Base-by-base conservation (phyloP, 2,797 vertebrate genomes). In the Peromyscus aztecus region DNA sequence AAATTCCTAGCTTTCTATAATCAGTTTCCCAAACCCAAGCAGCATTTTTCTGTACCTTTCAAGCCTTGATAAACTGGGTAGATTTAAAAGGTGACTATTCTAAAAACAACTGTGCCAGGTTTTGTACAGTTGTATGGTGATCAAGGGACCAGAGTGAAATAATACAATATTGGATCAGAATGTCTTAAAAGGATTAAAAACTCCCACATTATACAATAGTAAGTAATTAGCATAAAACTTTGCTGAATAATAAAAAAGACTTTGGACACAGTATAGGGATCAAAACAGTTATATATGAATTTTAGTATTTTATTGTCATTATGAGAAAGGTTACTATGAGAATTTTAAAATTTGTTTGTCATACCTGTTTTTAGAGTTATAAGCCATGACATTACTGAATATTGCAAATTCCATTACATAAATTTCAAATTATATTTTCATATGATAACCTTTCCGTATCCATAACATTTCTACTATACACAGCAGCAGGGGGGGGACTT, bases 181-280 rank as follows among this genome's bases (percentile, higher is more conserved):
- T 67, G 55, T 10, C 88, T 97, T 84, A 88, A 93, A 94, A 4
- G 52, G 2, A 29, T 92, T 90, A 90, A 91, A 14, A 49, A 9
- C 17, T 29, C 27, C 95, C 31, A 88, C 52, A 12, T 88, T 86
- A 9, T 9, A 77, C 27, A 90, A 76, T 75, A 92, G 57, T 92
- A 87, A 84, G 5, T 76, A 57, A 91, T 94, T 87, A 94, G n/a
- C 9, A 76, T 37, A 95, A 63, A 71, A 10, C 4, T 21, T 92
- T 37, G n/a, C 6, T 90, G 73, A 94, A 90, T 65, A 92, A 78
- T 75, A 11, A 86, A 57, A 57, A 52, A 76, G 14, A 52, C 7
- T 2, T 8, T 81, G 27, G 73, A 59, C 40, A 81, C 17, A 90
- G 10, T 17, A 86, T 27, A 90, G 7, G 3, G 55, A 83, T 80